A percentile compares a stretch with the other conserved stretches of the same genome.
Evolutionary conservation across 2,113 vertebrate genomes (phyloP).

Genomic region (Gadus macrocephalus): DNA sequence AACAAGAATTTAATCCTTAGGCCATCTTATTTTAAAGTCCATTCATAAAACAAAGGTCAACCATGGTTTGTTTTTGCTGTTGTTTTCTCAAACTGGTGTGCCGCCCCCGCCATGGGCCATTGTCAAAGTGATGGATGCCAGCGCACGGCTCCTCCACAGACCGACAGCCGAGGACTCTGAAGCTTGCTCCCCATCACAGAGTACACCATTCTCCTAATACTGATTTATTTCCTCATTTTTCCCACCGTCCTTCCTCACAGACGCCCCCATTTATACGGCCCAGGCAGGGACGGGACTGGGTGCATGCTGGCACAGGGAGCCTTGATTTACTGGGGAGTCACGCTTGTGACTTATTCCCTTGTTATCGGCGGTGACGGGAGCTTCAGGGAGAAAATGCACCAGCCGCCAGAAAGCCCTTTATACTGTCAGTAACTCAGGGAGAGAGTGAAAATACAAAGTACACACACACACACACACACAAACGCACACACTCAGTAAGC

Average conservation of each 20-base stretch:
- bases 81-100: neutral
- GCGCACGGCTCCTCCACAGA: neutral
- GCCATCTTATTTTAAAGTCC: neutral
- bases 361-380: neutral
- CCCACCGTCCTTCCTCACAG: neutral
- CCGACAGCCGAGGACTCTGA: neutral
- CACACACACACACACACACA: neutral
- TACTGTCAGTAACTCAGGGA: neutral
- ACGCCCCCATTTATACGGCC: neutral
- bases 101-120: too few species aligned
- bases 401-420: neutral
- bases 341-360: neutral
- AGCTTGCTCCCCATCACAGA: neutral
- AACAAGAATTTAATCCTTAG: too few species aligned
- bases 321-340: neutral
- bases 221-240: slow-evolving; percentile 4
- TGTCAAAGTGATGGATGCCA: neutral
- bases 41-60: neutral
- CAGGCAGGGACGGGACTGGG: neutral
- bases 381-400: neutral
- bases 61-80: neutral
- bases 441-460: neutral
- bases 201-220: neutral
- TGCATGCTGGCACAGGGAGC: neutral
- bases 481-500: neutral